Percentiles rank a stretch among this genome's conserved stretches.
phyloP scores from a whole-genome alignment of 2,797 vertebrate species.

The Acrocephalus scirpaceus region DNA sequence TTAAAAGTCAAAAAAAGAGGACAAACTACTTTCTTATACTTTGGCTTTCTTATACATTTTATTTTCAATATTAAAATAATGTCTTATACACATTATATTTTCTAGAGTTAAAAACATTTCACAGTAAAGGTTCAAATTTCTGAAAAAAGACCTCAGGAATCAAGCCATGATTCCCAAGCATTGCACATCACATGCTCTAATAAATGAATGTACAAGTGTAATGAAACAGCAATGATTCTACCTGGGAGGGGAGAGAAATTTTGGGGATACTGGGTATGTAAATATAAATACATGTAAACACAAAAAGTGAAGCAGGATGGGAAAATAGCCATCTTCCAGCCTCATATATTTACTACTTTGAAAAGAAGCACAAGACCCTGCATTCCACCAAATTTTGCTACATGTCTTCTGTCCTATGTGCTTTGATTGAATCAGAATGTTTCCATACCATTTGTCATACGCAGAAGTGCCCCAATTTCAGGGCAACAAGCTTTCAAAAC shows the following conservation, averaged over 20 bases:
- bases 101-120: neutral
- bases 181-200: accelerated
- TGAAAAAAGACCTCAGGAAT: neutral
- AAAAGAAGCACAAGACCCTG: neutral
- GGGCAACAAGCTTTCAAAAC: neutral
- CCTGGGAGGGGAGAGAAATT: neutral
- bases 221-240: neutral
- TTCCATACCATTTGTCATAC: neutral
- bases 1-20: neutral
- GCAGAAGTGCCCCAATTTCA: neutral
- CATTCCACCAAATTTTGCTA: neutral
- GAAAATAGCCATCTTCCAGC: neutral
- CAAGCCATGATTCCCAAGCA: neutral
- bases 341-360: neutral
- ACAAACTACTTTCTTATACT: neutral
- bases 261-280: too few species aligned
- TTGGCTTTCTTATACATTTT: neutral
- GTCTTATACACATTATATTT: neutral
- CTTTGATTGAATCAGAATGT: neutral
- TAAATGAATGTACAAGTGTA: neutral
- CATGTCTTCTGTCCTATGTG: neutral
- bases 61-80: neutral
- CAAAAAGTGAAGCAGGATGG: neutral
- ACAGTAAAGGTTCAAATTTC: neutral
- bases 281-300: neutral